These are phyloP conservation scores for Acrobasis suavella DNA, from an alignment of 2,888 invertebrate species.

Conservation along the genomic window DNA sequence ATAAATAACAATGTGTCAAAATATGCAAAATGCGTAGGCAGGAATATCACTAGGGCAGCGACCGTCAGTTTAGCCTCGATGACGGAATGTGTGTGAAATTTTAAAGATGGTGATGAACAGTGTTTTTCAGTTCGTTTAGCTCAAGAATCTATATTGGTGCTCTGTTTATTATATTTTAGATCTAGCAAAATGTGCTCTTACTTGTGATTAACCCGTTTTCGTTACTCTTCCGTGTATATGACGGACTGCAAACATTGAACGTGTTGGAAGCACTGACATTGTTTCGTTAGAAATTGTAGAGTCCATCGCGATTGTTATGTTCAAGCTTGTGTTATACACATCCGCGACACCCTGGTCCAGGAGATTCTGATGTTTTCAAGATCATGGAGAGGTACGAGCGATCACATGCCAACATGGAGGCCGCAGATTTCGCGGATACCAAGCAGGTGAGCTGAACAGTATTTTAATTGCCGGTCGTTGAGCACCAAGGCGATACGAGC, in stretches of 20 bases:
- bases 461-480: slow-evolving; percentile 71
- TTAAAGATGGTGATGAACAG: slow-evolving; percentile 78
- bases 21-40: slow-evolving; percentile 41
- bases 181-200: slow-evolving; percentile 49
- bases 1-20: neutral
- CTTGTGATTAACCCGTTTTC: slow-evolving; percentile 41
- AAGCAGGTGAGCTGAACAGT: slow-evolving; percentile 82
- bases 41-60: slow-evolving; percentile 68
- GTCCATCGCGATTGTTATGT: slow-evolving; percentile 77
- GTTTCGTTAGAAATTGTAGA: slow-evolving; percentile 73
- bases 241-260: slow-evolving; percentile 59
- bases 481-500: slow-evolving; percentile 31
- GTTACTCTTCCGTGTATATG: slow-evolving; percentile 40
- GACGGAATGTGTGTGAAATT: slow-evolving; percentile 79
- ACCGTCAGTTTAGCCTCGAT: slow-evolving; percentile 77
- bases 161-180: slow-evolving; percentile 45
- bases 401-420: slow-evolving; percentile 84
- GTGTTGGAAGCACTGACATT: slow-evolving; percentile 77
- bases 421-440: slow-evolving; percentile 83
- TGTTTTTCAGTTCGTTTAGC: slow-evolving; percentile 60
- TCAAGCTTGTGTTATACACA: slow-evolving; percentile 66
- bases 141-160: slow-evolving; percentile 51
- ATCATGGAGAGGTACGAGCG: slow-evolving; percentile 76
- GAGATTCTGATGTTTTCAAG: slow-evolving; percentile 78
- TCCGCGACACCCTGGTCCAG: slow-evolving; percentile 63